Conservation (phyloP, 2,797 vertebrate species). For the Sebastes reedi region DNA sequence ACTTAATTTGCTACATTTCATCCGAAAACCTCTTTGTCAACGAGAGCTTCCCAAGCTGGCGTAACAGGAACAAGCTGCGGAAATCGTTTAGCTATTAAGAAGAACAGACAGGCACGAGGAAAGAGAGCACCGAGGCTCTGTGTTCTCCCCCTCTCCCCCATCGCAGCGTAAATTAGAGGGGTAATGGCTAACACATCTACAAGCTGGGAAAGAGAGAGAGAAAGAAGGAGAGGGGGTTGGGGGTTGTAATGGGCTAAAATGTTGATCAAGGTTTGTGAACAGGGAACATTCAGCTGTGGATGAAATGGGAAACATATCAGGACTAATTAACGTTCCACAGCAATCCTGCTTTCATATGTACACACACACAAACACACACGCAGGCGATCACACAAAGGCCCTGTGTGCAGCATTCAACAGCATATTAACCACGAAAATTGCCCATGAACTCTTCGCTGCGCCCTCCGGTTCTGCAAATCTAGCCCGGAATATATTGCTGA, state of each 20-base stretch:
- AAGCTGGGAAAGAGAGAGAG: slow-evolving; percentile 45
- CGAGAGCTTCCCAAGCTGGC: slow-evolving; percentile 38
- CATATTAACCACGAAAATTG: slow-evolving; percentile 61
- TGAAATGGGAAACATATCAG: slow-evolving; percentile 76
- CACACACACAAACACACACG: neutral
- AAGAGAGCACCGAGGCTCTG: slow-evolving; percentile 2
- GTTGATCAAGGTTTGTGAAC: slow-evolving; percentile 63
- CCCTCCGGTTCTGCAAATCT: slow-evolving; percentile 22
- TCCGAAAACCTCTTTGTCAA: slow-evolving; percentile 57
- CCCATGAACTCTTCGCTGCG: slow-evolving; percentile 41
- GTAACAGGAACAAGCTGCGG: slow-evolving; percentile 29
- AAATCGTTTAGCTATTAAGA: slow-evolving; percentile 50
- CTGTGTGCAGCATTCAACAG: slow-evolving; percentile 22
- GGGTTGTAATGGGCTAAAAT: slow-evolving; percentile 59
- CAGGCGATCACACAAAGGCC: slow-evolving; percentile 12
- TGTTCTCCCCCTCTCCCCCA: slow-evolving; percentile 6
- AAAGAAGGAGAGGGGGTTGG: neutral
- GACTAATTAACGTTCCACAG: slow-evolving; percentile 65
- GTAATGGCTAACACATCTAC: slow-evolving; percentile 68
- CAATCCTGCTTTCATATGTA: slow-evolving; percentile 19
- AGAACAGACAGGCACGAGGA: slow-evolving; percentile 23
- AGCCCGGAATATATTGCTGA: slow-evolving; percentile 33
- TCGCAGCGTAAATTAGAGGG: slow-evolving; percentile 63
- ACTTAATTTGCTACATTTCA: slow-evolving; percentile 73
- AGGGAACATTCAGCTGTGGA: slow-evolving; percentile 56